Percentiles rank a stretch among this genome's conserved stretches.
Evolutionary conservation across 2,888 invertebrate genomes (phyloP).

Genomic region (Eristalis tenax): DNA sequence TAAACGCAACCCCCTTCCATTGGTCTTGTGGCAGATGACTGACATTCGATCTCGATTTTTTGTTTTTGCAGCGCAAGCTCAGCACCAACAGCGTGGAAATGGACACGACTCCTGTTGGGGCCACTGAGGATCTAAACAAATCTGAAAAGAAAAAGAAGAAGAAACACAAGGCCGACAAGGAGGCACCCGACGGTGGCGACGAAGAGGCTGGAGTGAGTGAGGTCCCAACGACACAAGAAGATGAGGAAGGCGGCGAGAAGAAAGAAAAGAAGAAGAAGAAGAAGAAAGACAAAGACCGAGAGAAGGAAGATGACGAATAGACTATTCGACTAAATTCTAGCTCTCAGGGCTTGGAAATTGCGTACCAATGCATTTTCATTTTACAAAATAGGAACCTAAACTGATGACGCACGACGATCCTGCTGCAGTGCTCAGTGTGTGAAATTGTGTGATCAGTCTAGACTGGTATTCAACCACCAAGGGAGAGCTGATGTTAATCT

Average conservation of each 20-base stretch:
- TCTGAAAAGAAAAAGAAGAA: conserved; percentile 86
- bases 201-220: conserved; percentile 75
- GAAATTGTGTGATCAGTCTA: not conserved
- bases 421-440: too few species aligned
- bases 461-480: conserved; percentile 18
- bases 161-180: conserved; percentile 84
- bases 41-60: not conserved
- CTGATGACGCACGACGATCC: not conserved
- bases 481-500: conserved; percentile 2
- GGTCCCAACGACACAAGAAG: conserved; percentile 76
- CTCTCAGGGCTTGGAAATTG: conserved; percentile 56
- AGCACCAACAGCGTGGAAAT: conserved; percentile 83
- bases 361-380: conserved; percentile 65
- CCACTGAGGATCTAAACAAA: conserved; percentile 81
- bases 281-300: conserved; percentile 87
- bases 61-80: conserved; percentile 82
- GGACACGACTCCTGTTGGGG: conserved; percentile 75
- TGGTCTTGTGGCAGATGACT: not conserved
- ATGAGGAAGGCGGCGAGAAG: conserved; percentile 77
- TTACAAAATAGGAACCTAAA: conserved; percentile 30
- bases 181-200: conserved; percentile 78
- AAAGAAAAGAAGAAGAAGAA: conserved; percentile 88
- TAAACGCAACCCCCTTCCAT: not conserved
- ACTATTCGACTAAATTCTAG: not conserved
- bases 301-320: conserved; percentile 81